Percentiles rank a stretch among this genome's conserved stretches.
phyloP scores from a whole-genome alignment of 1,140 invertebrate genomes.

The Drosophila yakuba region DNA sequence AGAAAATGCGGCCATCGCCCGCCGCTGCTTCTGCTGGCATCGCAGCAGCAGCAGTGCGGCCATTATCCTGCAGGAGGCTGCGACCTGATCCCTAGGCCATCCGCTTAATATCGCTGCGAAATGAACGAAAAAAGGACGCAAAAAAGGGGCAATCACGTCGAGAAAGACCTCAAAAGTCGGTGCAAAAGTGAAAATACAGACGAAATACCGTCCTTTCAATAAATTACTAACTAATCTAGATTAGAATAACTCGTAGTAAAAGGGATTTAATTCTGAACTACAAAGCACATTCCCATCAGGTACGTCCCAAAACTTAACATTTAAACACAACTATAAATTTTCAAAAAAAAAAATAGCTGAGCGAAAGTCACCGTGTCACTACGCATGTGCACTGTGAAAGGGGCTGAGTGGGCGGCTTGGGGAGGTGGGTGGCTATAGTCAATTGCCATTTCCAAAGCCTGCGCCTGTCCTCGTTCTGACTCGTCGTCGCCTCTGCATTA shows the following conservation, averaged over 20 bases:
- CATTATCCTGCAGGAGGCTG: slow-evolving; percentile 56
- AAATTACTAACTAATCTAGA: neutral
- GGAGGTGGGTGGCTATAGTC: slow-evolving; percentile 21
- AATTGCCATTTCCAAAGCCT: slow-evolving; percentile 54
- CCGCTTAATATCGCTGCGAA: slow-evolving; percentile 23
- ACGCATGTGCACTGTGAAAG: slow-evolving; percentile 68
- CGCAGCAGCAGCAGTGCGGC: slow-evolving; percentile 40
- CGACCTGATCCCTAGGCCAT: slow-evolving; percentile 26
- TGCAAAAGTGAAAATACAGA: slow-evolving; percentile 16
- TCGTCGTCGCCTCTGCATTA: slow-evolving; percentile 39
- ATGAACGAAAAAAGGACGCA: slow-evolving; percentile 4
- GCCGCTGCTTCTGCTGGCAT: slow-evolving; percentile 22
- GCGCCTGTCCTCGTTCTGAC: slow-evolving; percentile 74
- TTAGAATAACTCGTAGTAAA: neutral
- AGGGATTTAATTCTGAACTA: slow-evolving; percentile 7
- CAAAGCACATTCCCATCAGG: slow-evolving; percentile 2
- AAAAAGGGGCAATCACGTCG: neutral
- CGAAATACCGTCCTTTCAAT: neutral
- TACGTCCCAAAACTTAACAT: slow-evolving; percentile 9
- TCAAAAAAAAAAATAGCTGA: slow-evolving; percentile 4
- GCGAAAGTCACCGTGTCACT: slow-evolving; percentile 30
- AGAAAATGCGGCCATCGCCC: slow-evolving; percentile 48
- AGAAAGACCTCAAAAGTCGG: slow-evolving; percentile 9
- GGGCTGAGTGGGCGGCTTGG: slow-evolving; percentile 19
- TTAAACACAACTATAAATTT: slow-evolving; percentile 4